Base-by-base conservation (phyloP, 2,888 invertebrate genomes). In the Pyrocoelia pectoralis region DNA sequence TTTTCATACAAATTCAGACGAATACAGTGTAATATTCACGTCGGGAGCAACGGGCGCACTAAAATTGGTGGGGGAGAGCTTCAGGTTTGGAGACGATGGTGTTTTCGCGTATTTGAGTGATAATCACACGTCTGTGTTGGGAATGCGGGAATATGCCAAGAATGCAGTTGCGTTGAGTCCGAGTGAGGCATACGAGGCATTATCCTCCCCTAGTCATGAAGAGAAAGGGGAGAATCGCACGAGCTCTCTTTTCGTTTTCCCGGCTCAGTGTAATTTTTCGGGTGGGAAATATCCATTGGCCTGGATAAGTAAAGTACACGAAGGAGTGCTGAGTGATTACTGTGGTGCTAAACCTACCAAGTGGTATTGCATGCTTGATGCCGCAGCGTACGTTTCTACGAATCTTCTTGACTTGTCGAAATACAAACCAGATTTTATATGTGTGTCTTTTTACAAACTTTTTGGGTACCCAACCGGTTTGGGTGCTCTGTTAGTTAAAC, bases 381-480 rank as follows among this genome's bases (percentile, higher is more conserved):
- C 95, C 4, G 96, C 98, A 0, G 84, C 90, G 28, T 93, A 85
- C 82, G 91, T 89, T 0, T 86, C 92, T 3, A 93, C 94, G 12
- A 93, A 88, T 77, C 84, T 83, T 56, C 82, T 98, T 54, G 89
- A 98, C 83, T 84, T 98, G 58, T 84, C 86, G 0, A 72, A 76
- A 52, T 83, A 83, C 61, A 87, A 89, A 68, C 94, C 98, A 2
- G 97, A 98, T 81, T 98, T 97, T 84, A 89, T 97, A 0, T 87
- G 89, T 58, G 61, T 98, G 13, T 98, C 98, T 0, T 98, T 98
- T 83, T 98, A 98, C 82, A 98, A 98, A 85, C 92, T 98, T 75
- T 98, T 98, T 84, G 93, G 93, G 14, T 97, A 92, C 80, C 98
- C 98, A 1, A 97, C 97, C 53, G 98, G 98, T 1, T 83, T 98